Evolutionary conservation across 2,797 vertebrate genomes (phyloP).

Genomic region (Epinephelus coioides): DNA sequence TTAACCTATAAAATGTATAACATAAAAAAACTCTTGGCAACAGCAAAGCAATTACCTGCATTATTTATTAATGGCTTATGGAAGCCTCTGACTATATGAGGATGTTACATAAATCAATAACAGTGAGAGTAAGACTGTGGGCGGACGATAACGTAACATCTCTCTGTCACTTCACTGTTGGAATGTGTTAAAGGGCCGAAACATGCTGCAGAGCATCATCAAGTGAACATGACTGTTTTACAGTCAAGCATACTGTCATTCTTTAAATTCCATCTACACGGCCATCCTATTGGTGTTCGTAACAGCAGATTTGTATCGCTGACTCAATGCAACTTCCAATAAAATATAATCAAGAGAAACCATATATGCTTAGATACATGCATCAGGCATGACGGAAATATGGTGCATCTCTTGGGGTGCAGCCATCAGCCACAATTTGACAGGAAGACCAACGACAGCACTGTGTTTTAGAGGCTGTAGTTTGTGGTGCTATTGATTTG

Average conservation of each 20-base stretch:
- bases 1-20: not conserved
- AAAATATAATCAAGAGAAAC: not conserved
- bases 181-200: conserved; percentile 29
- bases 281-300: not conserved
- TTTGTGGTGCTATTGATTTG: not conserved
- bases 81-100: not conserved
- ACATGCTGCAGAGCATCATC: conserved; percentile 4
- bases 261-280: not conserved
- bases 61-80: conserved; percentile 15
- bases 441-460: not conserved
- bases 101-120: conserved; percentile 13
- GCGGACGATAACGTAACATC: not conserved
- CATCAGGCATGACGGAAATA: not conserved
- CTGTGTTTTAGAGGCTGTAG: not conserved
- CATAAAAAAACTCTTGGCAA: not conserved
- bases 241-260: not conserved
- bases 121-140: not conserved
- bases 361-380: not conserved
- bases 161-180: conserved; percentile 1
- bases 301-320: not conserved
- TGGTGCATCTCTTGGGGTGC: not conserved
- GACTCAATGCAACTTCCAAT: not conserved
- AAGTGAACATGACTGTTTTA: not conserved
- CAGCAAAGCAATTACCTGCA: not conserved
- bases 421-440: not conserved